Evolutionary conservation across 2,113 vertebrate genomes (phyloP), one percentile per base, ranked within the genome.

Genomic region (Onychostruthus taczanowskii): DNA sequence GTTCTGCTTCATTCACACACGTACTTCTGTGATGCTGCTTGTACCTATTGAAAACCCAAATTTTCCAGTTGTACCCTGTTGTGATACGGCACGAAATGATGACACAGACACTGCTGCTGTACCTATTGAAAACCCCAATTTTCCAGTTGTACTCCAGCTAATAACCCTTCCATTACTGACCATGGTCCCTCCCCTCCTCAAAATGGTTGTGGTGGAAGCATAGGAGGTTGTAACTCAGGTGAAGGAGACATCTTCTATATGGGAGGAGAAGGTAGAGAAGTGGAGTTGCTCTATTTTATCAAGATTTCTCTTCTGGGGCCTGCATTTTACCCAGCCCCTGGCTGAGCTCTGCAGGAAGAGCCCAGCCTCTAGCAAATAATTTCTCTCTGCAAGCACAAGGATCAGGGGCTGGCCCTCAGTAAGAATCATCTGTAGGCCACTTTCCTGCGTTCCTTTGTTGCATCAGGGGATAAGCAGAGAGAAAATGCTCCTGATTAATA

Each of bases 401-500:
- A 67, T 67, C 39, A 11, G 0, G 0, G 15, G 50, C 67, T 93
- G 64, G 44, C 41, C 56, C 37, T 87, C 61, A 20, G 61, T 50
- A 46, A 68, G 73, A 78, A 82, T 61, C 83, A 86, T 16, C 56
- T 33, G n/a, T 1, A 66, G 68, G 44, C n/a, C 31, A 9, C 64
- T 80, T 81, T 66, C 67, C 82, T 80, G 63, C 7, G 10, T 53
- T 79, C 50, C 27, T 28, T 52, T 64, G 33, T 43, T 35, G n/a
- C 61, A 87, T 69, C 78, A 67, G 66, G 61, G 44, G 68, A 95
- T 67, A 62, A 89, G 46, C 6, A 64, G 44, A 61, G 80, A 87
- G 63, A 87, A 91, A 94, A 52, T 8, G 20, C 63, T 92, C 59
- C 80, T 69, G 74, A 94, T 95, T 92, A 92, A 94, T 87, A 93